Evolutionary conservation across 2,797 vertebrate species (phyloP).

Genomic region (Poecilia picta): DNA sequence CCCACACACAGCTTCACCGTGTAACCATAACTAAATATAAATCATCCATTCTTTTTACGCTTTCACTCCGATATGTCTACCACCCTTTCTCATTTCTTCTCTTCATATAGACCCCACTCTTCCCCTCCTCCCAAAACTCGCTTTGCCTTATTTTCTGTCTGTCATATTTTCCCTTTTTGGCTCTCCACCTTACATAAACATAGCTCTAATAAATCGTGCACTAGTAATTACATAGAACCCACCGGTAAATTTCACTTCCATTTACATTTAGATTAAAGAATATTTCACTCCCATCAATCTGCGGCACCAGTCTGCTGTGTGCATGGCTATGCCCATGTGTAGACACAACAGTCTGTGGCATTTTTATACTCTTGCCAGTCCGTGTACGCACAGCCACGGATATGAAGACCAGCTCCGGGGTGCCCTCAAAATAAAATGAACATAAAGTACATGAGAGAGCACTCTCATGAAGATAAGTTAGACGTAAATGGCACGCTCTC

Average conservation of each 20-base stretch:
- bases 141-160: conserved; percentile 11
- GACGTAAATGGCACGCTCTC: conserved; percentile 5
- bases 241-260: conserved; percentile 84
- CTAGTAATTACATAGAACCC: conserved; percentile 83
- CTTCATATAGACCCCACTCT: conserved; percentile 31
- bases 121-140: background rate
- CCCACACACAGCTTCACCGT: conserved; percentile 45
- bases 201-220: conserved; percentile 81
- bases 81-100: conserved; percentile 53
- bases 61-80: conserved; percentile 51
- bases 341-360: conserved; percentile 62
- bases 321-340: conserved; percentile 52
- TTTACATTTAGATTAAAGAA: conserved; percentile 89
- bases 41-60: conserved; percentile 64
- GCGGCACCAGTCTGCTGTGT: conserved; percentile 50
- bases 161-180: conserved; percentile 50
- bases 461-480: conserved; percentile 4
- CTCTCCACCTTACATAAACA: conserved; percentile 75
- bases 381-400: conserved; percentile 13
- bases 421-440: conserved; percentile 24
- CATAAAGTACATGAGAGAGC: conserved; percentile 12
- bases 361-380: conserved; percentile 51
- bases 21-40: conserved; percentile 68
- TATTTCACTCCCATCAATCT: conserved; percentile 82
- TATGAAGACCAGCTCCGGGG: background rate